phyloP scores from a whole-genome alignment of 2,888 invertebrate genomes.

The Hirtodrosophila trivittata region DNA sequence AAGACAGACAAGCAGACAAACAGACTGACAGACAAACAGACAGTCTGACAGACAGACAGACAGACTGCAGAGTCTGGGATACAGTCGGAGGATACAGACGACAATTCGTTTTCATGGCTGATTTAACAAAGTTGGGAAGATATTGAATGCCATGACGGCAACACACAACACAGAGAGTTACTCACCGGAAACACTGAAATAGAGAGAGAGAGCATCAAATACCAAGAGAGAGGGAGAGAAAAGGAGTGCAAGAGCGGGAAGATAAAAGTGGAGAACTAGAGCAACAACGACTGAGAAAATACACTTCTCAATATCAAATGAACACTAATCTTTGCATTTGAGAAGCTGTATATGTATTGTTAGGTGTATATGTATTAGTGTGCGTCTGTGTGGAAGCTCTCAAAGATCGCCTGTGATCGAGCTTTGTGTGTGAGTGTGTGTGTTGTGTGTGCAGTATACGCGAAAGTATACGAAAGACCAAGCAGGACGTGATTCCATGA shows the following conservation, averaged over 20 bases:
- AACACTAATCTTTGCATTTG: no score
- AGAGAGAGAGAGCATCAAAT: constrained; percentile 4
- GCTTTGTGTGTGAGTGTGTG: no score
- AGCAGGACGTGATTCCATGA: no score
- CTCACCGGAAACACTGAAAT: constrained; percentile 12
- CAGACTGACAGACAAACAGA: background rate
- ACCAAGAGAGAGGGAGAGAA: background rate
- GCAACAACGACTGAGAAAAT: no score
- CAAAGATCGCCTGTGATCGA: no score
- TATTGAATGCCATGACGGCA: constrained; percentile 49
- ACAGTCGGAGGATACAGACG: constrained; percentile 43
- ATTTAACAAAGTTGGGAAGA: constrained; percentile 72
- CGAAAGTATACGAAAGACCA: no score
- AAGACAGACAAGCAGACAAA: background rate
- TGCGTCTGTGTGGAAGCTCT: no score
- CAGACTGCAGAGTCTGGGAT: background rate
- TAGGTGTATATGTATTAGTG: no score
- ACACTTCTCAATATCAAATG: no score
- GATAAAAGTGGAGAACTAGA: no score
- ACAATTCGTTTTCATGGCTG: constrained; percentile 78
- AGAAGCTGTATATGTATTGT: no score
- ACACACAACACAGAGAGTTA: constrained; percentile 21
- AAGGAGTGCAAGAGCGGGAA: background rate
- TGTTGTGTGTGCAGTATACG: no score
- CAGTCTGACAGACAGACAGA: background rate